Evolutionary conservation across 2,888 invertebrate genomes (phyloP), one percentile per base, ranked within the genome.

Genomic region (Furcula furcula): DNA sequence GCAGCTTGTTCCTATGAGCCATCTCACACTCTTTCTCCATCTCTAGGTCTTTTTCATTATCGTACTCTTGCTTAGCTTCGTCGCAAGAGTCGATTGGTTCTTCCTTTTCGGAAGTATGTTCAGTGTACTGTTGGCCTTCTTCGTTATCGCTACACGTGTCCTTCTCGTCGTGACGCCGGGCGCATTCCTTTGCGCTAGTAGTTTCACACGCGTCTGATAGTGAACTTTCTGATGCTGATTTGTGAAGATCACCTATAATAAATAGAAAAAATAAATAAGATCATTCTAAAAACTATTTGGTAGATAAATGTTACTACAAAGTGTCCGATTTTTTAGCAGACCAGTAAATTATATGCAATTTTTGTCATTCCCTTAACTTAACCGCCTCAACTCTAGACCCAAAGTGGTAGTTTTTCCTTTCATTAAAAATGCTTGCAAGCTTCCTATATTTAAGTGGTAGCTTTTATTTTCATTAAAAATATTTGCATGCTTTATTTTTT

Each of bases 191-290:
- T 4, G 93, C 91, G 65, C 93, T 94, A 14, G 56, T 56, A 0
- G 85, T 87, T 42, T 91, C 91, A 29, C 91, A 93, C 0, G 93
- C 92, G 63, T 96, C 96, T 0, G 96, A 96, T 31, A 96, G 87
- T 46, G 96, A 96, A 64, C 96, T 96, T 64, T 96, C 97, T 0
- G 96, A 96, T n/a, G 93, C 95, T 12, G 96, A 96, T 82, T 96
- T 96, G 31, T 91, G 91, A 31, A 95, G 71, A 32, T 67, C 71
- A 3, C 77, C 82, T 79, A 46, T 19, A 19, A 32, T 6, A 2
- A 10, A 4, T n/a, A n/a, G n/a, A n/a, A n/a, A n/a, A n/a, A n/a
- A n/a, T n/a, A n/a, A n/a, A n/a, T n/a, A n/a, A n/a, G n/a, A n/a
- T n/a, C n/a, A n/a, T n/a, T n/a, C n/a, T n/a, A n/a, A n/a, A n/a